phyloP scores from a whole-genome alignment of 2,888 invertebrate species.

The Anthophora plumipes region DNA sequence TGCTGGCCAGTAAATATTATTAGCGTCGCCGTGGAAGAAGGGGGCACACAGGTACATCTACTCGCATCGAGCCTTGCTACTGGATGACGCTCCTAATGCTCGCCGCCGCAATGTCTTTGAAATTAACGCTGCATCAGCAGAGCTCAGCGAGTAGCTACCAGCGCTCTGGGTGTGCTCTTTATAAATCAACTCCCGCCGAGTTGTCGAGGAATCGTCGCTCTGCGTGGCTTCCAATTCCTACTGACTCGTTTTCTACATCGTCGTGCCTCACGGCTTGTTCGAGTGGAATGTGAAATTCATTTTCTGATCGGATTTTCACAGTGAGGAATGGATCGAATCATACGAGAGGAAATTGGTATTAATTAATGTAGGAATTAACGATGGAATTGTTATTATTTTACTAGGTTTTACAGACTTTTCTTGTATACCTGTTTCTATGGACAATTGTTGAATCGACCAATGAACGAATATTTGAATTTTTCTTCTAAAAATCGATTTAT shows the following conservation, averaged over 20 bases:
- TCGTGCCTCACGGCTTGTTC: not conserved
- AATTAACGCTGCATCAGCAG: constrained; percentile 67
- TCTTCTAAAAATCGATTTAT: no score
- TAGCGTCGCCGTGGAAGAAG: constrained; percentile 45
- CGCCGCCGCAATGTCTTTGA: constrained; percentile 56
- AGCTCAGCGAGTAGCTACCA: constrained; percentile 45
- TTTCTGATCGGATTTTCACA: not conserved
- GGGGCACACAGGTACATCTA: constrained; percentile 30
- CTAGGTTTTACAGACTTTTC: no score
- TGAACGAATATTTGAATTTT: no score
- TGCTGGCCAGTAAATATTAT: constrained; percentile 66
- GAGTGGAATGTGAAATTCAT: constrained; percentile 1
- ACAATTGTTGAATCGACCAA: no score
- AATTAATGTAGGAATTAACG: no score
- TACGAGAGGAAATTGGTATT: not conserved
- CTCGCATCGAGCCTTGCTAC: constrained; percentile 38
- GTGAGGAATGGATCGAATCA: not conserved
- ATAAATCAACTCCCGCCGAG: constrained; percentile 65
- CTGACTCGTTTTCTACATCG: not conserved
- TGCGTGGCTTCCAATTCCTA: constrained; percentile 47
- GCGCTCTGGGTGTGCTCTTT: constrained; percentile 44
- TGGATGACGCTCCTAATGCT: constrained; percentile 59
- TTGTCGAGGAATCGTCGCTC: constrained; percentile 51
- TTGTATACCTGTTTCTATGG: no score
- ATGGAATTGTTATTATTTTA: no score